Conservation (phyloP, 2,113 vertebrate species). For the Zapus hudsonius region DNA sequence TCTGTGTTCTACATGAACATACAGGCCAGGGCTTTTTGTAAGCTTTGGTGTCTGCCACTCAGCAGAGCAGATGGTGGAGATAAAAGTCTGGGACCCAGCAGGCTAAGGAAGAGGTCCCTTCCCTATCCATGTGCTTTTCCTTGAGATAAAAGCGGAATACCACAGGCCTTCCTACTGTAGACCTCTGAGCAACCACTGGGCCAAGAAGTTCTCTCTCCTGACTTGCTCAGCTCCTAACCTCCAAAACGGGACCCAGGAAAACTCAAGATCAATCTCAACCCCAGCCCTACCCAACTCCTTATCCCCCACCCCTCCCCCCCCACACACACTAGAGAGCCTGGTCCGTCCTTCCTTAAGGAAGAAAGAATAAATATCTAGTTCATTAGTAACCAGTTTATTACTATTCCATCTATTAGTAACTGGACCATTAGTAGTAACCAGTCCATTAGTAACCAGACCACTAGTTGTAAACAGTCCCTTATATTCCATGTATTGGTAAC, state of each 20-base stretch:
- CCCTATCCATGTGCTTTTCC: neutral
- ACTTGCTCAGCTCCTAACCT: neutral
- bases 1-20: constrained; percentile 76
- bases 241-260: neutral
- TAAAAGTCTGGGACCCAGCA: constrained; percentile 79
- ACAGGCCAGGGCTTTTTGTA: constrained; percentile 76
- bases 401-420: too few species aligned
- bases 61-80: constrained; percentile 80
- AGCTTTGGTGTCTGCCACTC: constrained; percentile 82
- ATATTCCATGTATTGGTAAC: too few species aligned
- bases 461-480: too few species aligned
- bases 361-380: too few species aligned
- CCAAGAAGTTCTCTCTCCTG: neutral
- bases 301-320: neutral
- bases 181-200: fast-evolving
- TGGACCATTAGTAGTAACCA: too few species aligned
- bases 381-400: too few species aligned
- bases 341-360: too few species aligned
- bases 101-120: constrained; percentile 68
- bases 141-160: fast-evolving
- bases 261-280: neutral
- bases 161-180: neutral
- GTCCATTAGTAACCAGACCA: too few species aligned
- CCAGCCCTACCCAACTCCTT: neutral
- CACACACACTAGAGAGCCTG: too few species aligned